Base-by-base conservation (phyloP, 2,888 invertebrate species). In the Hedychridium roseum region DNA sequence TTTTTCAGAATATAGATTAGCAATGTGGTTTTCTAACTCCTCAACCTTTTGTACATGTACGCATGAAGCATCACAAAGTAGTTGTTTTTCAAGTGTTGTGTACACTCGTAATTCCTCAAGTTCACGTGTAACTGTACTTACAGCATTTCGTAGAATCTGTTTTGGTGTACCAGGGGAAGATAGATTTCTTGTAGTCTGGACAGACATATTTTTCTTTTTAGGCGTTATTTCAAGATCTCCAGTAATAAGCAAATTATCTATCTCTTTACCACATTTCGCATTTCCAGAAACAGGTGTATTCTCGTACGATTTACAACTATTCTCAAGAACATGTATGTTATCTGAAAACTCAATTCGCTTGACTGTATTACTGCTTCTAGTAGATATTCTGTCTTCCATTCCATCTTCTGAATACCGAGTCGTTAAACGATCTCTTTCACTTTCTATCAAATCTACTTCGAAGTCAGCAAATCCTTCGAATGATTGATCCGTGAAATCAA, bases 1-100 rank as follows among this genome's bases (percentile, higher is more conserved):
- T 26, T 57, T 56, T 26, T 62, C 37, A 1, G 50, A 44, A 37
- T 18, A 46, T 23, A 50, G 31, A 32, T 39, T 14, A 2, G 12
- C 5, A 26, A 46, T 36, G 14, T 52, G 37, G 1, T 41, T 43
- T 14, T 57, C 32, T 7, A 59, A 2, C 12, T 54, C 26, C 7
- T 20, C 16, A 5, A 41, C 21, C 18, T 43, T 40, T 7, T 36
- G 20, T 20, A 38, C 26, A 41, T 11, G 1, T 9, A 6, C 27
- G 44, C 2, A 20, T 26, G 52, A 30, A 21, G 46, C 20, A n/a
- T 11, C 26, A 11, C 32, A 7, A 14, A 14, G 11, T 32, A 81
- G 78, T 40, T 85, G 81, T 50, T 84, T 86, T 70, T 88, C 88
- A 54, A 85, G 74, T 41, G 82, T 81, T 1, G 87, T 85, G 50